Evolutionary conservation across 2,797 vertebrate genomes (phyloP), one percentile per base, ranked within the genome.

Genomic region (Poliocrania exsul): DNA sequence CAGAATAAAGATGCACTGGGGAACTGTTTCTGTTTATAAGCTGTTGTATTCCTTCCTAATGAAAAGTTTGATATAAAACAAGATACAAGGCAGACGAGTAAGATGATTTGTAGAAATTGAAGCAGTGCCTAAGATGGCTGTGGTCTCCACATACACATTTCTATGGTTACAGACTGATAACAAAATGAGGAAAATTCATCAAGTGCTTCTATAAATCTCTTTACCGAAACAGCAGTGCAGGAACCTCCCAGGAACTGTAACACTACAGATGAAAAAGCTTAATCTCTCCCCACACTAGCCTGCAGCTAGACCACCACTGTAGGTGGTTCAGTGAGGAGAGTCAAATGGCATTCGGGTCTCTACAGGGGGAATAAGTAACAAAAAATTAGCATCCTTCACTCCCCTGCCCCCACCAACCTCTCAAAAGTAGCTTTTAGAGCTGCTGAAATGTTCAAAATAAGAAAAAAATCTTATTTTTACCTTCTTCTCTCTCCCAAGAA

Each of bases 181-280:
- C 29, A 95, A 94, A 92, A 86, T 38, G 28, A 84, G 72, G 83
- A 71, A 91, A 93, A 85, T 87, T 85, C 86, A 92, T 64, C 51
- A 89, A 91, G 42, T 75, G 42, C 70, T n/a, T 94, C 70, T 69
- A 31, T 93, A 95, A 96, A 94, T 96, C 82, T 94, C 88, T 93
- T 90, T 73, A 79, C 64, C 0, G 9, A 86, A 97, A 92, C 72
- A 91, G 79, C 70, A 71, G 82, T 77, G 64, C 31, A 74, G 61
- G 60, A 92, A 42, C 60, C 81, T 88, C 88, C 26, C 42, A 84
- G 86, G 91, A 95, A 81, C 88, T 79, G 25, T 78, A 89, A 86
- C 44, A 40, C 50, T 79, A 74, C 58, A 65, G 70, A 92, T 71
- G 62, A 81, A 93, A 95, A 96, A 79, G 38, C 78, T 93, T 96